Evolutionary conservation across 2,888 invertebrate species (phyloP).

Genomic region (Mongoloraphidia duomilia): DNA sequence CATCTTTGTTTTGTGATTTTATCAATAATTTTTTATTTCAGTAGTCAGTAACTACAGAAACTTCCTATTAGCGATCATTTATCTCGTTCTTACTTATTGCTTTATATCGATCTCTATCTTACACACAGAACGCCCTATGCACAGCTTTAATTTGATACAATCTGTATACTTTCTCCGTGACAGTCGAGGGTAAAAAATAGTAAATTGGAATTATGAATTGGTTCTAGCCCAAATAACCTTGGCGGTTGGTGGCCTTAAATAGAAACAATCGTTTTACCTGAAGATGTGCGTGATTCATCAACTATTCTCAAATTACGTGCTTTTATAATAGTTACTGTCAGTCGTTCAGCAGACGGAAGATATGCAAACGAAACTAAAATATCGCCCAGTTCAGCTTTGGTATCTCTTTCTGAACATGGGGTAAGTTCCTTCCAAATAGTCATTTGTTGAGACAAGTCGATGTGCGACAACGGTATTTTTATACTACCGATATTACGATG

Average conservation of each 20-base stretch:
- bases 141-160: no score
- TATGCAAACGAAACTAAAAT: constrained; percentile 40
- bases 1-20: no score
- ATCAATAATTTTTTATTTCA: no score
- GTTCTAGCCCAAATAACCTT: not conserved
- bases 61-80: no score
- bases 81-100: no score
- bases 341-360: constrained; percentile 38
- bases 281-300: constrained; percentile 30
- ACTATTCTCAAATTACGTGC: constrained; percentile 34
- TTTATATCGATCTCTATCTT: no score
- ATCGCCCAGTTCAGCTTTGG: constrained; percentile 35
- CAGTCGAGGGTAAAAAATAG: no score
- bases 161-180: no score
- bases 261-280: constrained; percentile 17
- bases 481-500: constrained; percentile 49
- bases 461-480: constrained; percentile 37
- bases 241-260: not conserved
- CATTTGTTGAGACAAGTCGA: constrained; percentile 41
- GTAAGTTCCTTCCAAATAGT: constrained; percentile 41
- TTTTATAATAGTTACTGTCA: constrained; percentile 42
- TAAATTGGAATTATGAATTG: not conserved
- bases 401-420: constrained; percentile 34
- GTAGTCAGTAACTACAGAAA: no score
- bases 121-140: no score